These are phyloP conservation scores for Crossocerus cetratus DNA, from an alignment of 2,888 invertebrate genomes.

Conservation along the genomic window DNA sequence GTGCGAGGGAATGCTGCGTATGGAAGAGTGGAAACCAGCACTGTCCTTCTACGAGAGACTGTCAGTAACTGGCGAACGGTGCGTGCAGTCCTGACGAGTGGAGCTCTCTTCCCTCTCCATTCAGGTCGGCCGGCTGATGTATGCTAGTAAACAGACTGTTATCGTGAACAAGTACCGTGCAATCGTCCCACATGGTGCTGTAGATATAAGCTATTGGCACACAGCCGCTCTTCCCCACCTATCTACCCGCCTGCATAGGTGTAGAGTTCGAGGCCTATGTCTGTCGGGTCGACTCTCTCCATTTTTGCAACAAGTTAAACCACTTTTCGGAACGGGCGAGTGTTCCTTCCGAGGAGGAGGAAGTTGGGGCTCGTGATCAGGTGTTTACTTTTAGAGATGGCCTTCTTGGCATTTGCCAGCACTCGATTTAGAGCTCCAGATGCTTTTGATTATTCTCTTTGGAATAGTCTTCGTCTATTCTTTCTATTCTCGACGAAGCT, in stretches of 20 bases:
- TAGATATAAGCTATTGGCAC: too few species aligned
- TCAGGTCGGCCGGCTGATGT: conserved; percentile 23
- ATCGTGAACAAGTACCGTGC: conserved; percentile 16
- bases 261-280: not conserved
- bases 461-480: too few species aligned
- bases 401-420: too few species aligned
- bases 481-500: too few species aligned
- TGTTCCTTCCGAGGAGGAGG: too few species aligned
- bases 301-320: too few species aligned
- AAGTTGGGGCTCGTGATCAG: too few species aligned
- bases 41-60: conserved; percentile 7
- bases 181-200: not conserved
- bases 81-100: conserved; percentile 15
- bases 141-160: conserved; percentile 43
- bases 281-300: too few species aligned
- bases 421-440: too few species aligned
- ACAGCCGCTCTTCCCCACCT: not conserved
- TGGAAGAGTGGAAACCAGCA: not conserved
- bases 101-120: conserved; percentile 35
- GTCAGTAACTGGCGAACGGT: conserved; percentile 36
- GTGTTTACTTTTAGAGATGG: too few species aligned
- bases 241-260: not conserved
- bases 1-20: not conserved
- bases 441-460: too few species aligned
- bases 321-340: too few species aligned